phyloP scores from a whole-genome alignment of 2,888 invertebrate species.

The Boloria euphrosyne region DNA sequence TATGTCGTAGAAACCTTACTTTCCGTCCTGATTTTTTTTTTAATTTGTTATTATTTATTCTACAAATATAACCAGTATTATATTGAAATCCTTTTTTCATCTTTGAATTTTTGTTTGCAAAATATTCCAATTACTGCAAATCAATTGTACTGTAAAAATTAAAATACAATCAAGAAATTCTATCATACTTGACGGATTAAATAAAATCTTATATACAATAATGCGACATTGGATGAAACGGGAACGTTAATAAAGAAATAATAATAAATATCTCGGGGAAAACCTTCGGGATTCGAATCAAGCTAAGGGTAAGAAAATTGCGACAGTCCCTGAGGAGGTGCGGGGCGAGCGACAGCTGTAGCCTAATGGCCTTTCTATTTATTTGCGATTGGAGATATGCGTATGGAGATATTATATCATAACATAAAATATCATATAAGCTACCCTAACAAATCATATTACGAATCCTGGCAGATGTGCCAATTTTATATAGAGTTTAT shows the following conservation, averaged over 20 bases:
- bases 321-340: slow-evolving; percentile 71
- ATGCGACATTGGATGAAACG: slow-evolving; percentile 64
- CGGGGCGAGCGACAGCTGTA: slow-evolving; percentile 71
- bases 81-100: no score
- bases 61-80: no score
- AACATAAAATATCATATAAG: slow-evolving; percentile 39
- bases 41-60: no score
- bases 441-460: slow-evolving; percentile 29
- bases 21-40: no score
- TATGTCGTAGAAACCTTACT: no score
- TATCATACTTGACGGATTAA: slow-evolving; percentile 55
- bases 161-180: slow-evolving; percentile 50
- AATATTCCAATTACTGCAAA: background rate
- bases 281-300: slow-evolving; percentile 79
- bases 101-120: background rate
- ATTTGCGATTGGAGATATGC: slow-evolving; percentile 70
- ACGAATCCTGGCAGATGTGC: slow-evolving; percentile 30
- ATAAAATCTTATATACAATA: slow-evolving; percentile 67
- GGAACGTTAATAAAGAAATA: slow-evolving; percentile 78
- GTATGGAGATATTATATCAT: slow-evolving; percentile 49
- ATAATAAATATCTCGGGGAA: slow-evolving; percentile 78
- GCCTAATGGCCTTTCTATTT: slow-evolving; percentile 77
- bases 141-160: background rate
- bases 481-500: slow-evolving; percentile 24
- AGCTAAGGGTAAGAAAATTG: slow-evolving; percentile 80